A percentile compares a stretch with the other conserved stretches of the same genome.
These are phyloP conservation scores for Plebejus argus DNA, from an alignment of 2,888 invertebrate species.

Conservation along the genomic window DNA sequence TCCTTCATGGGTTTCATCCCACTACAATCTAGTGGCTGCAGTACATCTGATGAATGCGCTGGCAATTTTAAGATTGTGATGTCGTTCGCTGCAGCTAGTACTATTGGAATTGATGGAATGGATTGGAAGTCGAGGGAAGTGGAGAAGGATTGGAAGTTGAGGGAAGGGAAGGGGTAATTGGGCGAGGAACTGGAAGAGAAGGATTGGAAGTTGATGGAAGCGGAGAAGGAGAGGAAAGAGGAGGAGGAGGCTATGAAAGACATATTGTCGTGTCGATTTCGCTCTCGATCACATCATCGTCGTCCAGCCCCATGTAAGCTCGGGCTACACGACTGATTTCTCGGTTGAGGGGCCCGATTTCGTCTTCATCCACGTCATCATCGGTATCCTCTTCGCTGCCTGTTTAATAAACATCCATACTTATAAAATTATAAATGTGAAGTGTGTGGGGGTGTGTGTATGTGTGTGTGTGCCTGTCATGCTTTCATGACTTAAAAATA, in stretches of 20 bases:
- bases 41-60: slow-evolving; percentile 21
- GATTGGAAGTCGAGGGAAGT: not conserved
- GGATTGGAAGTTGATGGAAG: too few species aligned
- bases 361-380: slow-evolving; percentile 30
- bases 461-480: too few species aligned
- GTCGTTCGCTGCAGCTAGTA: not conserved
- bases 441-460: too few species aligned
- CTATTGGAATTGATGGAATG: too few species aligned
- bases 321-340: slow-evolving; percentile 7
- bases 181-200: too few species aligned
- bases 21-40: slow-evolving; percentile 45
- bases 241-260: too few species aligned
- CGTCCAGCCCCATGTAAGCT: slow-evolving; percentile 16
- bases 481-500: too few species aligned
- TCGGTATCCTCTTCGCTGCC: slow-evolving; percentile 9
- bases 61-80: not conserved
- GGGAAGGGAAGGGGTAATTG: not conserved
- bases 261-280: not conserved
- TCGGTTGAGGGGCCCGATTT: too few species aligned
- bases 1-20: slow-evolving; percentile 47
- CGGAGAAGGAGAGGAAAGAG: too few species aligned
- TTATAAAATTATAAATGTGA: too few species aligned
- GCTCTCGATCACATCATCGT: slow-evolving; percentile 27
- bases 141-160: not conserved
- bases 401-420: not conserved